Percentiles rank a stretch among this genome's conserved stretches.
These are phyloP conservation scores for Euglossa dilemma DNA, from an alignment of 1,140 invertebrate genomes.

Conservation along the genomic window DNA sequence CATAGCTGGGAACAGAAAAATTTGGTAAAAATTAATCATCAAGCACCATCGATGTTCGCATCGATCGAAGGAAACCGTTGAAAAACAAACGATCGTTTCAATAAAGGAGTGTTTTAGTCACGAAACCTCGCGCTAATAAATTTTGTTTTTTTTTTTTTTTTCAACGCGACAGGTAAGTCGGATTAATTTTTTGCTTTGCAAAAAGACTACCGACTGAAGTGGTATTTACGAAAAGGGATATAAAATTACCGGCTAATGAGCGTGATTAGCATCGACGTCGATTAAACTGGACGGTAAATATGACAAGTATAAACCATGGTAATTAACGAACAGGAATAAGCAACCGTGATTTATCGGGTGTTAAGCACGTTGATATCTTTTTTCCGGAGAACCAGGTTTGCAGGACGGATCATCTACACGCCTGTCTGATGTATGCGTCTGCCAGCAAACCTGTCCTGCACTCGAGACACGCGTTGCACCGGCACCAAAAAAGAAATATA, in stretches of 20 bases:
- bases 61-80: too few species aligned
- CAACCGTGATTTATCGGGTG: neutral
- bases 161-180: too few species aligned
- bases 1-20: constrained; percentile 30
- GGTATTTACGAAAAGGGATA: neutral
- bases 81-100: too few species aligned
- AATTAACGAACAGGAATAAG: neutral
- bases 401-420: neutral
- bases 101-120: too few species aligned
- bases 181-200: too few species aligned
- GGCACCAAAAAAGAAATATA: constrained; percentile 29
- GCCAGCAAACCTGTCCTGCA: constrained; percentile 39
- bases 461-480: constrained; percentile 12
- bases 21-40: too few species aligned
- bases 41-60: too few species aligned
- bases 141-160: neutral
- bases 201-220: neutral
- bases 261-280: neutral
- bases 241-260: too few species aligned
- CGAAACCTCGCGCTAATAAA: neutral
- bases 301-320: neutral
- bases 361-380: neutral
- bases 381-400: neutral
- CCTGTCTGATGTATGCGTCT: neutral
- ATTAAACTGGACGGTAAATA: neutral